phyloP scores from a whole-genome alignment of 2,888 invertebrate species.

The Formica aserva region DNA sequence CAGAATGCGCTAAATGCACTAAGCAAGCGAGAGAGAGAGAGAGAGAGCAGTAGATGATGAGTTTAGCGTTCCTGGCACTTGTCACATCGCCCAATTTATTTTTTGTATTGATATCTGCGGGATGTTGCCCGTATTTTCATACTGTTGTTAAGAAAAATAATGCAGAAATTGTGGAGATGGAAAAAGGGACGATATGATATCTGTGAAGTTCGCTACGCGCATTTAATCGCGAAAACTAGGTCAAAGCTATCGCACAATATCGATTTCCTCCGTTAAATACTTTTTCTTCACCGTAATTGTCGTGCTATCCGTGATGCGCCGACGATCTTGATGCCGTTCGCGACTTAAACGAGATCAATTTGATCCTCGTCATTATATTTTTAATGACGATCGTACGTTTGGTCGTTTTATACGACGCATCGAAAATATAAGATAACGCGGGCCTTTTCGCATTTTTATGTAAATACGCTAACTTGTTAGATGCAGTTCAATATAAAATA shows the following conservation, averaged over 20 bases:
- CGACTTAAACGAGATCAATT: background rate
- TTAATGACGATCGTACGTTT: background rate
- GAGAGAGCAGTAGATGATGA: constrained; percentile 35
- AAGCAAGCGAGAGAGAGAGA: constrained; percentile 8
- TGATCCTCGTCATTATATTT: constrained; percentile 4
- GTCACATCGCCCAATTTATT: constrained; percentile 48
- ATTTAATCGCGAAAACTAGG: constrained; percentile 2
- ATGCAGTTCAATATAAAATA: constrained; percentile 11
- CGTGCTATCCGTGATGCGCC: too few species aligned
- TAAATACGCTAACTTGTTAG: constrained; percentile 23
- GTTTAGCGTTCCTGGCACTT: constrained; percentile 44
- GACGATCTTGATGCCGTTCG: background rate
- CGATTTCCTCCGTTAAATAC: constrained; percentile 20
- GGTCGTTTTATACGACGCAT: background rate
- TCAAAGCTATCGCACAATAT: constrained; percentile 18
- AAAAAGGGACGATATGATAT: background rate
- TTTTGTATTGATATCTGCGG: background rate
- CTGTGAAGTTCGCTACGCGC: background rate
- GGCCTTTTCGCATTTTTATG: constrained; percentile 11
- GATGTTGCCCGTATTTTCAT: constrained; percentile 1
- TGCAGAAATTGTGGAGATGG: background rate
- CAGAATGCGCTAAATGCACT: constrained; percentile 55
- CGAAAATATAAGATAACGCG: constrained; percentile 4
- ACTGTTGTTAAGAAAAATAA: background rate
- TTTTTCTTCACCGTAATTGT: background rate